phyloP scores from a whole-genome alignment of 1,140 invertebrate genomes.

The Saxidomus purpurata region DNA sequence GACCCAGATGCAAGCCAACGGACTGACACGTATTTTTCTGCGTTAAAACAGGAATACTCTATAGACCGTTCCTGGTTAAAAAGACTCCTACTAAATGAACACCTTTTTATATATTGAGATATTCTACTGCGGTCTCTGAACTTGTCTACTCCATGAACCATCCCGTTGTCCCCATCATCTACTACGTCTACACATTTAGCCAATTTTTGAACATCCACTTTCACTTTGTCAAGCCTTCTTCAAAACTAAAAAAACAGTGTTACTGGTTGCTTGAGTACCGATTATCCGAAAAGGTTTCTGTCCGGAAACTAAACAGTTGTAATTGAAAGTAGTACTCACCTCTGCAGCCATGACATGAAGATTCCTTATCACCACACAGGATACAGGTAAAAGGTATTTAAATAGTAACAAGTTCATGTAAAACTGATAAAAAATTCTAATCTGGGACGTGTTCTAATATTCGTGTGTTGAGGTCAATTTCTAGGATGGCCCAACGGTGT shows the following conservation, averaged over 20 bases:
- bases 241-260: not conserved
- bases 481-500: no score
- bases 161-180: no score
- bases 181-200: not conserved
- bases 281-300: not conserved
- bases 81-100: not conserved
- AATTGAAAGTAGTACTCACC: no score
- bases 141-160: no score
- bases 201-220: not conserved
- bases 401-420: constrained; percentile 2
- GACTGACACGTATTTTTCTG: not conserved
- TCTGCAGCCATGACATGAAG: constrained; percentile 52
- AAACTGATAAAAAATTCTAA: no score
- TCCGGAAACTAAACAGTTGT: not conserved
- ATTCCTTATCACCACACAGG: not conserved
- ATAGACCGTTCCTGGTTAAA: no score
- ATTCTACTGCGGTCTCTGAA: no score
- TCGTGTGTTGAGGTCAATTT: no score
- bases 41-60: not conserved
- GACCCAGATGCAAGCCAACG: not conserved
- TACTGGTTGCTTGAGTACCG: not conserved
- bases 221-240: no score
- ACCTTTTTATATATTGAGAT: not conserved
- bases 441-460: no score
- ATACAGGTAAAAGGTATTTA: constrained; percentile 20